These are phyloP conservation scores for Pseudoips prasinana DNA, from an alignment of 2,888 invertebrate genomes.

Conservation along the genomic window DNA sequence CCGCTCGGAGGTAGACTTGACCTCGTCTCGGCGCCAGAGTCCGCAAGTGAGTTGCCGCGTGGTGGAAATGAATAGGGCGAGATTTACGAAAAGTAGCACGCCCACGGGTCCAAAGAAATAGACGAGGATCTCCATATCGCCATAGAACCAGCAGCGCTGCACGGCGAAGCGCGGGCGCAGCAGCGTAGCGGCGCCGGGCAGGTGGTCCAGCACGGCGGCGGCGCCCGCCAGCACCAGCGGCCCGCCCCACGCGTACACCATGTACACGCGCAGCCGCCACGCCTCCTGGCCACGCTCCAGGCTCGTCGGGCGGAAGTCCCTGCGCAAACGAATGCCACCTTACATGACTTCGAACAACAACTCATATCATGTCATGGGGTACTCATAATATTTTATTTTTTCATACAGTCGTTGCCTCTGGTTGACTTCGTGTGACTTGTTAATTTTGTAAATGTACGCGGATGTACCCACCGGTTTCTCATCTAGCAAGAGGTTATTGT, in stretches of 20 bases:
- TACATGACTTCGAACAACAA: no score
- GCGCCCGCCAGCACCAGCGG: slow-evolving; percentile 89
- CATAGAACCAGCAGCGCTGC: slow-evolving; percentile 92
- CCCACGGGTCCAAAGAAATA: slow-evolving; percentile 94
- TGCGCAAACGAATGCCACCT: slow-evolving; percentile 46
- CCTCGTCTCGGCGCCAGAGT: slow-evolving; percentile 93
- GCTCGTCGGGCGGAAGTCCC: slow-evolving; percentile 92
- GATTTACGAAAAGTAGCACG: slow-evolving; percentile 88
- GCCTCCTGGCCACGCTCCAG: slow-evolving; percentile 93
- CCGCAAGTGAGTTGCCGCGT: slow-evolving; percentile 93
- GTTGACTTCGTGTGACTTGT: no score
- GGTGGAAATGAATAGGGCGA: slow-evolving; percentile 90
- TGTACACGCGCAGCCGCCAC: slow-evolving; percentile 89
- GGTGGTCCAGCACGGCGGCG: slow-evolving; percentile 87
- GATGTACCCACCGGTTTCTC: no score
- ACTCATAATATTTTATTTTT: no score
- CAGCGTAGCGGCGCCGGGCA: slow-evolving; percentile 81
- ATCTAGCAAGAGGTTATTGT: no score
- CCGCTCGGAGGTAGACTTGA: slow-evolving; percentile 87
- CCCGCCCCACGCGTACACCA: slow-evolving; percentile 93
- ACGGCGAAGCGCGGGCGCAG: slow-evolving; percentile 90
- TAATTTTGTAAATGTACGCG: no score
- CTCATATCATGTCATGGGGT: no score
- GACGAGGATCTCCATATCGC: slow-evolving; percentile 90
- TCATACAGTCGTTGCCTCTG: no score